These are phyloP conservation scores for Lophotis ruficrista DNA, from an alignment of 2,113 vertebrate species.

Conservation along the genomic window DNA sequence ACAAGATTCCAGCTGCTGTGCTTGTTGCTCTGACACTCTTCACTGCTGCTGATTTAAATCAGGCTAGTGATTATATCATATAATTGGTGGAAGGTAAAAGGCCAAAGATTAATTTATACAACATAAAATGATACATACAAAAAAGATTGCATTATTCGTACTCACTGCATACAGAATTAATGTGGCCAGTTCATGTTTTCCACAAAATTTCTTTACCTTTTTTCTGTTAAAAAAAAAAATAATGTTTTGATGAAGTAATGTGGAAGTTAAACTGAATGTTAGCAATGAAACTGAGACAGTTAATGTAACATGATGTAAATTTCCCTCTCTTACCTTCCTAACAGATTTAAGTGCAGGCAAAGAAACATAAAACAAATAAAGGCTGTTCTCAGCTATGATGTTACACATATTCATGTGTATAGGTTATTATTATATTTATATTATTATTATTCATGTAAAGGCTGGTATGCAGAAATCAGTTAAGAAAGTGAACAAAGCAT, in stretches of 20 bases:
- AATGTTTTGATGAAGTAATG: background rate
- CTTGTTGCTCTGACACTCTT: background rate
- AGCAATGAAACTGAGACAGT: background rate
- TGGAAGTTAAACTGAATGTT: background rate
- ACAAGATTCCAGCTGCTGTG: background rate
- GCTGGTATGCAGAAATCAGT: background rate
- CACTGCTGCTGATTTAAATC: conserved; percentile 39
- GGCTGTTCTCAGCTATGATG: background rate
- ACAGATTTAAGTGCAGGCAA: background rate
- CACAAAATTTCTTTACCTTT: background rate
- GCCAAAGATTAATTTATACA: conserved; percentile 6
- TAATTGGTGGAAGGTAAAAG: conserved; percentile 43
- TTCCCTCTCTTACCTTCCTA: background rate
- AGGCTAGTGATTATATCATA: conserved; percentile 16
- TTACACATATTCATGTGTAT: background rate
- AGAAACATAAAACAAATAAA: background rate
- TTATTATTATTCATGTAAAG: background rate
- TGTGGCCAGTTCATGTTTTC: background rate
- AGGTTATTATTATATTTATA: background rate
- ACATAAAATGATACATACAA: background rate
- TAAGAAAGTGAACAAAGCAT: background rate
- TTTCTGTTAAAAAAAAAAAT: background rate
- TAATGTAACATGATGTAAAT: background rate
- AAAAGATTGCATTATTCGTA: background rate
- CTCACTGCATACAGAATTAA: background rate